Evolutionary conservation across 2,888 invertebrate genomes (phyloP).

Genomic region (Monoplex corrugatus): DNA sequence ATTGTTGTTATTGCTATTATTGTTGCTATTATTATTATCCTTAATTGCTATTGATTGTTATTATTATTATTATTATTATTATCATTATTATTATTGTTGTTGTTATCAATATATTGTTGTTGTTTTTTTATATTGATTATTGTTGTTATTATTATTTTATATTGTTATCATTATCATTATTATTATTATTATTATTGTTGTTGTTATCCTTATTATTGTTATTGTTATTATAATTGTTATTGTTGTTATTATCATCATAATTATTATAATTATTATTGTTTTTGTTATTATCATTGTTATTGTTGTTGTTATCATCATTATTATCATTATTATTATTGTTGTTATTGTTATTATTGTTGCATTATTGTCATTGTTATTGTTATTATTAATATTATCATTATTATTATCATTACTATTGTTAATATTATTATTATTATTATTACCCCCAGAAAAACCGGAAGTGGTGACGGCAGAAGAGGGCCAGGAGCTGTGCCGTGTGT

Average conservation of each 20-base stretch:
- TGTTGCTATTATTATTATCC: not conserved
- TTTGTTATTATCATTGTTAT: not conserved
- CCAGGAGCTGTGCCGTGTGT: constrained; percentile 78
- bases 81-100: not conserved
- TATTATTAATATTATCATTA: not conserved
- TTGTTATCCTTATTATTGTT: too few species aligned
- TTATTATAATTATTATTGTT: not conserved
- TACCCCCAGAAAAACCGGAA: constrained; percentile 77
- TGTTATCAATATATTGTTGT: too few species aligned
- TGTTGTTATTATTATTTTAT: not conserved
- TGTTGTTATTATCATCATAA: not conserved
- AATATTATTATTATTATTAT: not conserved
- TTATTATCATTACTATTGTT: not conserved
- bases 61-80: not conserved
- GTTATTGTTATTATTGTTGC: too few species aligned
- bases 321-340: too few species aligned
- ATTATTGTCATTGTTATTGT: not conserved
- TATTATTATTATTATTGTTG: too few species aligned
- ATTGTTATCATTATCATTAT: too few species aligned
- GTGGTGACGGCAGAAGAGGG: constrained; percentile 74
- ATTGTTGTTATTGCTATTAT: not conserved
- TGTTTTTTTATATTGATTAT: too few species aligned
- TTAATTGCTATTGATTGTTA: not conserved
- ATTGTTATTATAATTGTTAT: too few species aligned
- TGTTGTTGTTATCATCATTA: too few species aligned